Conservation (phyloP, 2,113 vertebrate species). For the Mohoua ochrocephala region DNA sequence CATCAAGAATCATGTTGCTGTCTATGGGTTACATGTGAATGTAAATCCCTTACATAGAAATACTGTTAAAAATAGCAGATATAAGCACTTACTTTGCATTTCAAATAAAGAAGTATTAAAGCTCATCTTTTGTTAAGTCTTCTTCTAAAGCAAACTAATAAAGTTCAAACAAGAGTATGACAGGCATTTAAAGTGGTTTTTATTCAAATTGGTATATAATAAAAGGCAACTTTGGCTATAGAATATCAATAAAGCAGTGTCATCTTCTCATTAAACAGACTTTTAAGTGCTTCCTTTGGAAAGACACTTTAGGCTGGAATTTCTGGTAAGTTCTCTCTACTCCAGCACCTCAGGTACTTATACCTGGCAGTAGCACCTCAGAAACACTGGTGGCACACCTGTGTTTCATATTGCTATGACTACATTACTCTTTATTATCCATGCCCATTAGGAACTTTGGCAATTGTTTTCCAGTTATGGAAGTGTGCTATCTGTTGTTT, state of each 20-base stretch:
- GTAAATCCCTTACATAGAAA: not conserved
- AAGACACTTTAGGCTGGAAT: not conserved
- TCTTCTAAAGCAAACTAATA: not conserved
- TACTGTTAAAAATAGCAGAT: not conserved
- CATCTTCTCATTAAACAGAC: not conserved
- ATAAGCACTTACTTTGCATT: not conserved
- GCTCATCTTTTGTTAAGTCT: not conserved
- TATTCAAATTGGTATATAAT: not conserved
- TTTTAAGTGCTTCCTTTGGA: not conserved
- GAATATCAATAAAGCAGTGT: not conserved
- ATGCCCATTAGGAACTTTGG: not conserved
- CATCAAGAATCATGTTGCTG: not conserved
- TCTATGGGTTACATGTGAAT: not conserved
- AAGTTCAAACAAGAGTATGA: not conserved
- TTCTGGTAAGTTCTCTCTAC: not conserved
- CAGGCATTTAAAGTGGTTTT: not conserved
- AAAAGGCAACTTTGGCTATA: not conserved
- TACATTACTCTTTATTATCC: not conserved
- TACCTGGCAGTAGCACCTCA: not conserved
- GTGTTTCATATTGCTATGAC: not conserved
- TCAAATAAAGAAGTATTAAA: slow-evolving; percentile 33
- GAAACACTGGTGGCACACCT: not conserved
- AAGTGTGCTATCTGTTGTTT: not conserved
- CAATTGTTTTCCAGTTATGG: not conserved
- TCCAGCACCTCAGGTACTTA: not conserved